A percentile compares a stretch with the other conserved stretches of the same genome.
phyloP scores from a whole-genome alignment of 2,888 invertebrate genomes.

The Andrena bicolor region DNA sequence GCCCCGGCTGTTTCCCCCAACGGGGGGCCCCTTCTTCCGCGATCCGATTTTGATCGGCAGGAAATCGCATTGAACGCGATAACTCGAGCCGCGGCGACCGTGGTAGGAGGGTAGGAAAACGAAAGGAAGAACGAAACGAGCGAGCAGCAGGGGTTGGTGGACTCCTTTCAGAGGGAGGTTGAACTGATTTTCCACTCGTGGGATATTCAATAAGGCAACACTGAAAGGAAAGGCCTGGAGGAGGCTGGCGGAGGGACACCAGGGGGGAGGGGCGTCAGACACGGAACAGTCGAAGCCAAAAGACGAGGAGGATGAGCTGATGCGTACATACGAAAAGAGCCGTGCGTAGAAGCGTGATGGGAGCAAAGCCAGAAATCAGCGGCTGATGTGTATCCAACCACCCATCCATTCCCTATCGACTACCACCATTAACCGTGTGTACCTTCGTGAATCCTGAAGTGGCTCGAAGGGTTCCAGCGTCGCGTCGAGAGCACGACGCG shows the following conservation, averaged over 20 bases:
- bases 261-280: slow-evolving; percentile 43
- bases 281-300: slow-evolving; percentile 63
- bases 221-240: slow-evolving; percentile 80
- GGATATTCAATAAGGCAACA: slow-evolving; percentile 84
- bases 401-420: slow-evolving; percentile 74
- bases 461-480: slow-evolving; percentile 65
- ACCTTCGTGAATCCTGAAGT: slow-evolving; percentile 67
- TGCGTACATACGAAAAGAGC: slow-evolving; percentile 73
- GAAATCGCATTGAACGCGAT: slow-evolving; percentile 81
- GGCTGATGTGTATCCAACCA: slow-evolving; percentile 68
- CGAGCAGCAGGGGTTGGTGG: slow-evolving; percentile 67
- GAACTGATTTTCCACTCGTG: slow-evolving; percentile 83
- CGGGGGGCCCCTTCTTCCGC: slow-evolving; percentile 59
- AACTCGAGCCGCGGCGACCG: slow-evolving; percentile 72
- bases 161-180: slow-evolving; percentile 77
- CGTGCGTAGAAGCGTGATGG: slow-evolving; percentile 54
- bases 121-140: slow-evolving; percentile 62
- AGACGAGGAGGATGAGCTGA: slow-evolving; percentile 64
- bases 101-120: slow-evolving; percentile 56
- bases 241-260: slow-evolving; percentile 69
- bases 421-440: slow-evolving; percentile 62
- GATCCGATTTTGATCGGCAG: slow-evolving; percentile 81
- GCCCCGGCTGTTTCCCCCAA: slow-evolving; percentile 31
- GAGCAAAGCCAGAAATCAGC: slow-evolving; percentile 71
- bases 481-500: slow-evolving; percentile 71